phyloP scores from a whole-genome alignment of 2,797 vertebrate species.

The Ficedula albicollis region DNA sequence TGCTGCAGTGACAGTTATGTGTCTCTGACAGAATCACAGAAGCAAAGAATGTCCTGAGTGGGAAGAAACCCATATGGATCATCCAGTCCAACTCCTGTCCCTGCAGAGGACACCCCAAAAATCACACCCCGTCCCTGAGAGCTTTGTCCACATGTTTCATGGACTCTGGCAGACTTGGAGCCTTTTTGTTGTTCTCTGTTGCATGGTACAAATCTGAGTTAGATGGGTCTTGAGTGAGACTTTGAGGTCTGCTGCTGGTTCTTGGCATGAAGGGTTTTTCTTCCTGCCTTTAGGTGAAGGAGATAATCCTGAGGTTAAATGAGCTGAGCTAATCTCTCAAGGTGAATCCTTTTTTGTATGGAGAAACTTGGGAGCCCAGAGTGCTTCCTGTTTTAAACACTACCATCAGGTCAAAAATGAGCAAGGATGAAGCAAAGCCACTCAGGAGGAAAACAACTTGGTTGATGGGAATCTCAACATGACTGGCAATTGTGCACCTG shows the following conservation, averaged over 20 bases:
- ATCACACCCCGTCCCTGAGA: background rate
- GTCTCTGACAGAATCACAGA: background rate
- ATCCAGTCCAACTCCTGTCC: background rate
- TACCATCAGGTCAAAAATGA: background rate
- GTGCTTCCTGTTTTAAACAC: background rate
- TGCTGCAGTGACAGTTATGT: background rate
- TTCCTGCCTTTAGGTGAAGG: background rate
- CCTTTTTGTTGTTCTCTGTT: background rate
- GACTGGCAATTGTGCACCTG: background rate
- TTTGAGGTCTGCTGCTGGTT: background rate
- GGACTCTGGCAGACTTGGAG: background rate
- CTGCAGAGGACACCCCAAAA: background rate
- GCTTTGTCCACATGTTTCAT: background rate
- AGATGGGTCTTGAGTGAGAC: background rate
- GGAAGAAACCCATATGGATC: background rate
- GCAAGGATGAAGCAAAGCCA: background rate
- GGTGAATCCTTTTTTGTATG: background rate
- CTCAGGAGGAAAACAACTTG: accelerated
- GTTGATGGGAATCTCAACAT: background rate
- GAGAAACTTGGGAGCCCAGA: background rate
- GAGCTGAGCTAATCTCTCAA: background rate
- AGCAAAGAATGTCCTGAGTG: background rate
- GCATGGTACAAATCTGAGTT: background rate
- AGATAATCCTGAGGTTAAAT: background rate
- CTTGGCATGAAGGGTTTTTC: background rate